Evolutionary conservation across 2,797 vertebrate genomes (phyloP).

Genomic region (Acipenser transmontanus): DNA sequence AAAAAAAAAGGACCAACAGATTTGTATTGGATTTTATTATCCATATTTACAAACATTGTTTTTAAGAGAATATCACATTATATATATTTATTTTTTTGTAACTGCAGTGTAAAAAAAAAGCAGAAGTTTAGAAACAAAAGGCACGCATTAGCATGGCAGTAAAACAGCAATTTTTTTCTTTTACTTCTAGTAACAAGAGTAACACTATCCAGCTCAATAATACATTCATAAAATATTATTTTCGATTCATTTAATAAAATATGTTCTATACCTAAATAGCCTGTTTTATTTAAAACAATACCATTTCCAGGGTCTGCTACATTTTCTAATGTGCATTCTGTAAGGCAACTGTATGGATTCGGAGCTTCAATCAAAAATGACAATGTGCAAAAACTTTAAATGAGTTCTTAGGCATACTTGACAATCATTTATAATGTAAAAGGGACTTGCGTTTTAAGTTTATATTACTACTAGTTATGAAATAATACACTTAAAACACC

Average conservation of each 20-base stretch:
- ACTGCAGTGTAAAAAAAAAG: conserved; percentile 45
- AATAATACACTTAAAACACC: too few species aligned
- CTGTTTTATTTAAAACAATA: conserved; percentile 25
- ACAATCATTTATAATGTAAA: too few species aligned
- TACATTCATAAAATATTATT: conserved; percentile 39
- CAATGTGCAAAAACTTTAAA: too few species aligned
- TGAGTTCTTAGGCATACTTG: too few species aligned
- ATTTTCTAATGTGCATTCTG: conserved; percentile 43
- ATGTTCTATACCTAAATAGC: conserved; percentile 37
- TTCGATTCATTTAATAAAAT: conserved; percentile 3
- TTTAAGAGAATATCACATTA: conserved; percentile 27
- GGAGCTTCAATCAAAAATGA: conserved; percentile 37
- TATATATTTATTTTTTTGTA: conserved; percentile 28
- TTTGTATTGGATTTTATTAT: conserved; percentile 28
- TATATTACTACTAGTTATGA: too few species aligned
- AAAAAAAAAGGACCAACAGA: too few species aligned
- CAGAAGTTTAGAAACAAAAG: conserved; percentile 46
- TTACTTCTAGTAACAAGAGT: conserved; percentile 35
- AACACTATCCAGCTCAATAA: conserved; percentile 15
- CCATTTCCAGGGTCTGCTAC: conserved; percentile 22
- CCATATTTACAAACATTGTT: conserved; percentile 47
- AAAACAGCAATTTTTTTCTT: conserved; percentile 50
- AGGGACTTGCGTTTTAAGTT: too few species aligned
- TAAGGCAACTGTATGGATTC: conserved; percentile 54
- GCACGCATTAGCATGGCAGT: conserved; percentile 62